These are phyloP conservation scores for Serrognathus titanus DNA, from an alignment of 2,888 invertebrate species.

Conservation along the genomic window DNA sequence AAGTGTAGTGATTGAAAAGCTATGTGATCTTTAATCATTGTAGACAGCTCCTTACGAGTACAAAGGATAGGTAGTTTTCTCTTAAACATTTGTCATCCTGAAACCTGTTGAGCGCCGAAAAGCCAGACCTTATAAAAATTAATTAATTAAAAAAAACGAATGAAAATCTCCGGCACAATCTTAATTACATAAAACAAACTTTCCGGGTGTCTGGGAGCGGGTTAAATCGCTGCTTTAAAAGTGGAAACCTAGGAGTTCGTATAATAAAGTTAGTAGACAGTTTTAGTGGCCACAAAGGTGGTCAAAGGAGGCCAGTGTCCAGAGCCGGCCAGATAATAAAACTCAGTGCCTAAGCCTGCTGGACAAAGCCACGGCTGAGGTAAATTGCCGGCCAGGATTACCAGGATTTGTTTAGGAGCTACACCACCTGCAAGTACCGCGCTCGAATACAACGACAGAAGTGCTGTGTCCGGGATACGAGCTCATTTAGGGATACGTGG, in stretches of 20 bases:
- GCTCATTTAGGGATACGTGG: conserved; percentile 9
- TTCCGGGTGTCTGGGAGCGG: background rate
- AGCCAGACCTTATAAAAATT: no score
- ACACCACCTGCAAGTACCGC: conserved; percentile 34
- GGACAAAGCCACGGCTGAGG: conserved; percentile 46
- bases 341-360: conserved; percentile 48
- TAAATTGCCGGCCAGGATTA: conserved; percentile 51
- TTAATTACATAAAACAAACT: no score
- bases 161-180: no score
- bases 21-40: no score
- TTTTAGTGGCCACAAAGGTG: conserved; percentile 41
- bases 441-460: background rate
- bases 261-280: conserved; percentile 47
- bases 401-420: conserved; percentile 50
- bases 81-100: no score
- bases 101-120: no score
- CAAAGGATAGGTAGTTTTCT: no score
- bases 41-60: no score
- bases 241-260: conserved; percentile 10
- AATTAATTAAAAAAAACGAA: no score
- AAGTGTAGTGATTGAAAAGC: no score
- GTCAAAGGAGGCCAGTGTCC: conserved; percentile 23
- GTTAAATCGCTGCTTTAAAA: conserved; percentile 15
- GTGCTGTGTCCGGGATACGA: conserved; percentile 7
- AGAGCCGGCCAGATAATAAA: conserved; percentile 46